phyloP scores from a whole-genome alignment of 92 coral and sea anemone genomes.

The Parazoanthus swiftii region DNA sequence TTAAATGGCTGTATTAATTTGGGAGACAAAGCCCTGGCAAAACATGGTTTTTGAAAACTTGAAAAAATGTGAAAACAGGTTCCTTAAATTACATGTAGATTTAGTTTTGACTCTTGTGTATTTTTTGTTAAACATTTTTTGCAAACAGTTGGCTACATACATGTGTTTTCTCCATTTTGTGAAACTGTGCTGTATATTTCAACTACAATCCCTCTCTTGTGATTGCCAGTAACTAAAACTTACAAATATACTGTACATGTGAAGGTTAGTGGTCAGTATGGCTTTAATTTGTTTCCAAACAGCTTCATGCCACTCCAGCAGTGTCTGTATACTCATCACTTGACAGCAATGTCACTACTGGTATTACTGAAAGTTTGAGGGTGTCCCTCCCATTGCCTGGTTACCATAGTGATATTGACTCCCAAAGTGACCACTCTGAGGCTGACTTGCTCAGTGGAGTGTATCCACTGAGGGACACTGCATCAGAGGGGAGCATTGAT shows the following conservation, averaged over 20 bases:
- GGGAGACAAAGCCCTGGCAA: not conserved
- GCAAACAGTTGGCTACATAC: not conserved
- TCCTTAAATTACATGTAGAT: no score
- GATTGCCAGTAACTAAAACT: not conserved
- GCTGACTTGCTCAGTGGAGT: conserved; percentile 81
- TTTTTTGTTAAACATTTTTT: no score
- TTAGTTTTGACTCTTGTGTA: not conserved
- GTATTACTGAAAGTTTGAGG: conserved; percentile 18
- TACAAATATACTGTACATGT: not conserved
- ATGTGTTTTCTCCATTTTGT: no score
- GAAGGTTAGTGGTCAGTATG: not conserved
- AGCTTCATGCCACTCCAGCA: conserved; percentile 42
- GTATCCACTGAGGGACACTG: conserved; percentile 84
- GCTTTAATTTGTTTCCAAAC: not conserved
- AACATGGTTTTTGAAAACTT: not conserved
- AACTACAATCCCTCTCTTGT: not conserved
- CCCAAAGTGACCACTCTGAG: conserved; percentile 73
- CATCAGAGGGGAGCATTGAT: conserved; percentile 59
- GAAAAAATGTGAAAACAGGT: not conserved
- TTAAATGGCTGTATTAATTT: not conserved
- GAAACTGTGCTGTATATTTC: no score
- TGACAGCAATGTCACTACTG: conserved; percentile 3
- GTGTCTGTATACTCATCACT: conserved; percentile 27
- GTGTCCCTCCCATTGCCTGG: conserved; percentile 1
- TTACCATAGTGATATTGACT: conserved; percentile 52